phyloP scores from a whole-genome alignment of 2,113 vertebrate genomes.

The Paedocypris sp. region DNA sequence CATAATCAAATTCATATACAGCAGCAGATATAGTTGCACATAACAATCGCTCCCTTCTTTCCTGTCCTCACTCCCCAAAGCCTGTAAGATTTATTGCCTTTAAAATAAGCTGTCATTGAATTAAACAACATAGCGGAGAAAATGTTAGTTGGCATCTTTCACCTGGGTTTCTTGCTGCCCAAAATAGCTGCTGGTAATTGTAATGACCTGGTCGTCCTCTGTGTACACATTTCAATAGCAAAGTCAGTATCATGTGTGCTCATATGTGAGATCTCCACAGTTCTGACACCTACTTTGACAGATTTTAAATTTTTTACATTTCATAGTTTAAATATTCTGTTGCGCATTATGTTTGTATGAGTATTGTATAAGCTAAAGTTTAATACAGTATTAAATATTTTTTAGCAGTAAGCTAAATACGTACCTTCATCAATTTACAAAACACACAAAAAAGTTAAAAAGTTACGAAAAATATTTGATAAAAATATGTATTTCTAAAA shows the following conservation, averaged over 20 bases:
- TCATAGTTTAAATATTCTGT: no score
- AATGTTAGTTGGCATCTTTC: conserved; percentile 26
- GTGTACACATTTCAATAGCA: conserved; percentile 48
- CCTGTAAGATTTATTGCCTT: conserved; percentile 33
- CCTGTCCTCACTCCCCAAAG: conserved; percentile 12
- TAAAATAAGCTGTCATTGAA: conserved; percentile 32
- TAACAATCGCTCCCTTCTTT: not conserved
- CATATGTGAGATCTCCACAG: conserved; percentile 34
- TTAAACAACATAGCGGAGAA: conserved; percentile 34
- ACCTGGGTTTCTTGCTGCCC: conserved; percentile 38
- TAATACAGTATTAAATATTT: no score
- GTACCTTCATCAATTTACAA: no score
- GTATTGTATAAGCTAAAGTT: no score
- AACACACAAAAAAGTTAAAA: no score
- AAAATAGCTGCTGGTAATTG: conserved; percentile 58
- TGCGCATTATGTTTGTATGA: no score
- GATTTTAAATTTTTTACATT: no score
- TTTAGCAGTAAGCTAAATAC: no score
- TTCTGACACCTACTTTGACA: conserved; percentile 50
- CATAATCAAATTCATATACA: not conserved
- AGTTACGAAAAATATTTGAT: no score
- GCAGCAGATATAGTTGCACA: not conserved
- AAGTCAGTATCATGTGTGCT: conserved; percentile 26
- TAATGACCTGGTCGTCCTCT: conserved; percentile 43
- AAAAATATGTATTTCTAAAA: no score